Evolutionary conservation across 2,797 vertebrate species (phyloP), one percentile per base, ranked within the genome.

Genomic region (Syngnathus acus): DNA sequence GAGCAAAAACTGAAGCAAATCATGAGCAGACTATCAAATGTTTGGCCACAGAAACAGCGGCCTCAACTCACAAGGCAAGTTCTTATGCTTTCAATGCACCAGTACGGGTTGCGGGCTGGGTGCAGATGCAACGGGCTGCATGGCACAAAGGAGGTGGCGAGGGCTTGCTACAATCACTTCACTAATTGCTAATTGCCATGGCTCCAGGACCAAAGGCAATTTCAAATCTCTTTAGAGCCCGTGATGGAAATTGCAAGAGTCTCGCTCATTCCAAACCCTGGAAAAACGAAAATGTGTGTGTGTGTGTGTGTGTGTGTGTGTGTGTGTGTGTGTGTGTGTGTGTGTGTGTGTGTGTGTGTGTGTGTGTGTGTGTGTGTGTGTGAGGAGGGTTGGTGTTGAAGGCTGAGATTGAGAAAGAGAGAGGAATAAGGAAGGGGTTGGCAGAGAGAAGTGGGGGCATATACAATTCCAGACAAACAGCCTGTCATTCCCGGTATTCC

Each of bases 401-500:
- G 68, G 62, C 69, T 73, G 69, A 76, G 76, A 84, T 72, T 78
- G 81, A 82, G 79, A 78, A 77, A 72, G 66, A 67, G 68, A 75
- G 76, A 76, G 50, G 63, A 66, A 69, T 67, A 10, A 64, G 58
- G 66, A 62, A 38, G 58, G 65, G 59, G 43, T 64, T 63, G 43
- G 54, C n/a, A 65, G 51, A 57, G 60, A 43, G 69, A 73, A 71
- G 84, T 80, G 73, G 75, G 55, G 72, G 65, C 69, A 76, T 84
- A 84, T 85, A 87, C 84, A 85, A 88, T 88, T 81, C 86, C 84
- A 86, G 89, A 90, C 87, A 91, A 91, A 87, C 89, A 90, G 84
- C 85, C 86, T 91, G 89, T 89, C 89, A 84, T 86, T 86, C 84
- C 75, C 55, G 71, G 81, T 84, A 82, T 86, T 87, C 88, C 88